Conservation (phyloP, 2,797 vertebrate genomes). For the Rallus crepitans region DNA sequence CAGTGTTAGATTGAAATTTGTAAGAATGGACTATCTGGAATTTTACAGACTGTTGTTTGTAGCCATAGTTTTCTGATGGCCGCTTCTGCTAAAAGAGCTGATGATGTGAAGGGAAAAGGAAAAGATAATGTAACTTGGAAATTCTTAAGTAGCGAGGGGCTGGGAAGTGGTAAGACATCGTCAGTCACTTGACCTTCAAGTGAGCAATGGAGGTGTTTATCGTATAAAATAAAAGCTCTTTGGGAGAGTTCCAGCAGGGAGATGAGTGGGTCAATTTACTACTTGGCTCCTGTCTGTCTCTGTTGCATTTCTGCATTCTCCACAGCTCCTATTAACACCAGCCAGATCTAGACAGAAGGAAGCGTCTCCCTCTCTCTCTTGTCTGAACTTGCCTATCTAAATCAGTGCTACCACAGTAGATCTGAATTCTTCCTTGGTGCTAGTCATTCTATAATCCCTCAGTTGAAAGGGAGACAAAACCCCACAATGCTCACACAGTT, state of each 20-base stretch:
- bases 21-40: neutral
- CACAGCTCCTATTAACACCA: neutral
- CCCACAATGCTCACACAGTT: neutral
- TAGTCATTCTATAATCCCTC: neutral
- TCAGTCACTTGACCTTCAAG: conserved; percentile 61
- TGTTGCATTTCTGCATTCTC: neutral
- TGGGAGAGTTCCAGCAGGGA: conserved; percentile 22
- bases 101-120: neutral
- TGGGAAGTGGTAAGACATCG: conserved; percentile 5
- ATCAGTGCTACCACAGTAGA: neutral
- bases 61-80: neutral
- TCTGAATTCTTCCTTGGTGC: neutral
- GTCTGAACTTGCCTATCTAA: neutral
- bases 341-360: neutral
- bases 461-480: neutral
- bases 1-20: conserved; percentile 19
- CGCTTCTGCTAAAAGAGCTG: neutral
- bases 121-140: conserved; percentile 25
- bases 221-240: neutral
- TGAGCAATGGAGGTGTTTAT: conserved; percentile 41
- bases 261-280: conserved; percentile 56
- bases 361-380: neutral
- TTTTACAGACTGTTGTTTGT: conserved; percentile 38
- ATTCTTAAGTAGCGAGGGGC: conserved; percentile 1
- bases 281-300: conserved; percentile 48